Percentiles rank a stretch among this genome's conserved stretches.
These are phyloP conservation scores for Fregetta grallaria DNA, from an alignment of 2,113 vertebrate genomes.

Conservation along the genomic window DNA sequence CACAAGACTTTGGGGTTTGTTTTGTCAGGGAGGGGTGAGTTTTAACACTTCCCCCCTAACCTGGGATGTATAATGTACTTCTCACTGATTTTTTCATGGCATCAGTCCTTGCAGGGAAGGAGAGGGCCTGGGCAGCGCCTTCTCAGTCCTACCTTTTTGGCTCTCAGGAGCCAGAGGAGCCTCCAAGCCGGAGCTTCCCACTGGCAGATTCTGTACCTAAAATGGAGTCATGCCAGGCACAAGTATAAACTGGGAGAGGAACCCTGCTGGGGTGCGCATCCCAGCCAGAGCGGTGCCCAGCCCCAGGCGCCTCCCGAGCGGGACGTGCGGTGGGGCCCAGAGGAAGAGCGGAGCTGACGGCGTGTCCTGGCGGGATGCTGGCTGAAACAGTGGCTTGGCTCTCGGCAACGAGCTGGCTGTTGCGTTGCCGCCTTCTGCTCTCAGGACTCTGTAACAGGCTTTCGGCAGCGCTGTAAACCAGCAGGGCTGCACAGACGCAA, in stretches of 20 bases:
- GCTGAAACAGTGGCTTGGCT: background rate
- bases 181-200: background rate
- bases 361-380: background rate
- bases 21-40: background rate
- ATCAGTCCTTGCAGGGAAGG: background rate
- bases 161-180: background rate
- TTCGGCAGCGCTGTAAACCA: background rate
- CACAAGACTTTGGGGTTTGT: background rate
- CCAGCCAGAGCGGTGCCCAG: accelerated
- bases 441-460: background rate
- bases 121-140: background rate
- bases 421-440: background rate
- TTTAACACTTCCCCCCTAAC: background rate
- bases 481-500: background rate
- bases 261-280: background rate
- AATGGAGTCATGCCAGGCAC: too few relatives aligned
- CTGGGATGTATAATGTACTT: background rate
- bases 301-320: accelerated
- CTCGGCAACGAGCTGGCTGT: background rate
- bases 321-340: accelerated
- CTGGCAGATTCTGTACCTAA: too few relatives aligned
- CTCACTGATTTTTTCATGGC: background rate
- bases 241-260: too few relatives aligned
- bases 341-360: background rate
- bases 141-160: background rate